Conservation (phyloP, 2,797 vertebrate species). For the Diplodus puntazzo region DNA sequence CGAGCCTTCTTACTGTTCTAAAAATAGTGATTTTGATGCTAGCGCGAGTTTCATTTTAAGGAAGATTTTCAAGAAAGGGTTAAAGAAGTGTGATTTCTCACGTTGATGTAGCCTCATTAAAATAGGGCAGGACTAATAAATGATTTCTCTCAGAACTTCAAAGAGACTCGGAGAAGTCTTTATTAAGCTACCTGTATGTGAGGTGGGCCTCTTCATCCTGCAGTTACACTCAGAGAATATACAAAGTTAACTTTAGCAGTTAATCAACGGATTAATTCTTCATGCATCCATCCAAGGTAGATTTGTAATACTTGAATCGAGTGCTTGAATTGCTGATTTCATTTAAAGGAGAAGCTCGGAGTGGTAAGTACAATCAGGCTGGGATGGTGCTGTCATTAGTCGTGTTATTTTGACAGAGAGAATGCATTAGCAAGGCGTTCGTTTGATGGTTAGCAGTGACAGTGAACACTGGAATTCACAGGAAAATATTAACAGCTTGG, state of each 20-base stretch:
- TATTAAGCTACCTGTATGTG: neutral
- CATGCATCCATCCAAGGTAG: neutral
- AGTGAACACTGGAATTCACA: no score
- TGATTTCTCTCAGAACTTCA: neutral
- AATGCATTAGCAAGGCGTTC: neutral
- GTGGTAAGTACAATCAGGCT: neutral
- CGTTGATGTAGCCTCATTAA: slow-evolving; percentile 17
- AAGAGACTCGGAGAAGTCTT: neutral
- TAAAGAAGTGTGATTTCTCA: neutral
- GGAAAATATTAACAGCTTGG: no score
- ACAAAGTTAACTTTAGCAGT: neutral
- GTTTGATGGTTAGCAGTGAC: no score
- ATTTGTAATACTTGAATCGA: neutral
- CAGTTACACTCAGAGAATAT: neutral
- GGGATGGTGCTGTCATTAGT: neutral
- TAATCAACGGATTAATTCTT: neutral
- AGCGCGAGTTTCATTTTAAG: no score
- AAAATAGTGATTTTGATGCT: no score
- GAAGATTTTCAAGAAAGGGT: neutral
- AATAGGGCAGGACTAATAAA: slow-evolving; percentile 2
- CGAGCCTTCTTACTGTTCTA: no score
- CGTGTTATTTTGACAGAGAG: neutral
- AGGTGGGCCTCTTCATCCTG: neutral
- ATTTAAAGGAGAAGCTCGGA: neutral
- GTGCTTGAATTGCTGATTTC: slow-evolving; percentile 8